Evolutionary conservation across 2,888 invertebrate genomes (phyloP).

Genomic region (Calliopum simillimum): DNA sequence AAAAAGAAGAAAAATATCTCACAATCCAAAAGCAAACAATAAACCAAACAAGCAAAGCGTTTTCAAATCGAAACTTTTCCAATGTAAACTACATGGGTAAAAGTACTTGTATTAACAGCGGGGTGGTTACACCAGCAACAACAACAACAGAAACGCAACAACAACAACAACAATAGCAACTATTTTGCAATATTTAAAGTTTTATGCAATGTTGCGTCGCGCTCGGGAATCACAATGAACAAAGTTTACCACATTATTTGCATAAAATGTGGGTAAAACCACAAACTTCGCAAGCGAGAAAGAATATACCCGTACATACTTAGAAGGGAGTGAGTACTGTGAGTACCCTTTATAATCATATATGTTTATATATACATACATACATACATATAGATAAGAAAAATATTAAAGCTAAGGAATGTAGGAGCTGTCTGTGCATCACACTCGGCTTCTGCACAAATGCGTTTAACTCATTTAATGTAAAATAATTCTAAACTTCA

Average conservation of each 20-base stretch:
- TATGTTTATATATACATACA: too few relatives aligned
- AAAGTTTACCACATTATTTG: constrained; percentile 23
- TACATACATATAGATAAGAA: too few relatives aligned
- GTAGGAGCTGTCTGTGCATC: too few relatives aligned
- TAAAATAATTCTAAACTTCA: too few relatives aligned
- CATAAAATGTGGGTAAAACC: constrained; percentile 32
- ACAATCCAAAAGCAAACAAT: not conserved
- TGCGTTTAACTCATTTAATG: too few relatives aligned
- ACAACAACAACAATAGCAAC: too few relatives aligned
- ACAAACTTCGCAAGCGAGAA: constrained; percentile 10
- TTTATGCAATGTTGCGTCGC: too few relatives aligned
- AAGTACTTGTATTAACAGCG: not conserved
- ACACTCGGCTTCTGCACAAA: too few relatives aligned
- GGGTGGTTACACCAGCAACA: not conserved
- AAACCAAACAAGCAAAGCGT: constrained; percentile 13
- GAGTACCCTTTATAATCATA: too few relatives aligned
- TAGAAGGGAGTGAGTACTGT: too few relatives aligned
- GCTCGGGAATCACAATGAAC: not conserved
- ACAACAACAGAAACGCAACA: not conserved
- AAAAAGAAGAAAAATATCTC: not conserved
- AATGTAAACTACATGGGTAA: not conserved
- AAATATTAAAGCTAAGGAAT: too few relatives aligned
- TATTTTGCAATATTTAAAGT: too few relatives aligned
- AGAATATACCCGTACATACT: not conserved
- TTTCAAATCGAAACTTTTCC: constrained; percentile 8